Evolutionary conservation across 2,113 vertebrate genomes (phyloP).

Genomic region (Ardeotis arabs): DNA sequence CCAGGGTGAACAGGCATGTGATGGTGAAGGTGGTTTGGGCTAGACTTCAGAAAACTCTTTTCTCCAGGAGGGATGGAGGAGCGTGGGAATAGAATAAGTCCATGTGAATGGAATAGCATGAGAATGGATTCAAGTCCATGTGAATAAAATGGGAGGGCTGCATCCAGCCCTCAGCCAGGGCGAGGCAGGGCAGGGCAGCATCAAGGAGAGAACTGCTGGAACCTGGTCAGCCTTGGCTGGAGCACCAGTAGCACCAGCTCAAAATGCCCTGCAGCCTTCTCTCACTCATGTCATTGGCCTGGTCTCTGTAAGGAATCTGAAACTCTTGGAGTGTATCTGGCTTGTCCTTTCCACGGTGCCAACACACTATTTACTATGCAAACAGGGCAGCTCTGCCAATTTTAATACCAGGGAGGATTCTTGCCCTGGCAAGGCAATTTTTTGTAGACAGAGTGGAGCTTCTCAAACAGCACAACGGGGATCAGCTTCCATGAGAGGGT

Average conservation of each 20-base stretch:
- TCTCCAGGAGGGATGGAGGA: not conserved
- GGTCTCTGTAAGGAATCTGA: not conserved
- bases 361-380: not conserved
- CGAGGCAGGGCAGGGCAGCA: not conserved
- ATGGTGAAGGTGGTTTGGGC: not conserved
- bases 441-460: not conserved
- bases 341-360: not conserved
- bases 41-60: not conserved
- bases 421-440: not conserved
- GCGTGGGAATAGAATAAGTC: not conserved
- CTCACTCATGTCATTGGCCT: not conserved
- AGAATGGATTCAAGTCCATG: not conserved
- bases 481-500: not conserved
- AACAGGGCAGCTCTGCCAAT: not conserved
- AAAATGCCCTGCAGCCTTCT: not conserved
- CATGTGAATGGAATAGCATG: not conserved
- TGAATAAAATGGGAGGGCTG: not conserved
- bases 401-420: not conserved
- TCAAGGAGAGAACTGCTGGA: not conserved
- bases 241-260: not conserved
- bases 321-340: not conserved
- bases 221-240: not conserved
- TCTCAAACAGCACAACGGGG: not conserved
- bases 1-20: not conserved
- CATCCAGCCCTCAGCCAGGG: not conserved